These are phyloP conservation scores for Bimastos eiseni DNA, from an alignment of 2,888 invertebrate species.

Conservation along the genomic window DNA sequence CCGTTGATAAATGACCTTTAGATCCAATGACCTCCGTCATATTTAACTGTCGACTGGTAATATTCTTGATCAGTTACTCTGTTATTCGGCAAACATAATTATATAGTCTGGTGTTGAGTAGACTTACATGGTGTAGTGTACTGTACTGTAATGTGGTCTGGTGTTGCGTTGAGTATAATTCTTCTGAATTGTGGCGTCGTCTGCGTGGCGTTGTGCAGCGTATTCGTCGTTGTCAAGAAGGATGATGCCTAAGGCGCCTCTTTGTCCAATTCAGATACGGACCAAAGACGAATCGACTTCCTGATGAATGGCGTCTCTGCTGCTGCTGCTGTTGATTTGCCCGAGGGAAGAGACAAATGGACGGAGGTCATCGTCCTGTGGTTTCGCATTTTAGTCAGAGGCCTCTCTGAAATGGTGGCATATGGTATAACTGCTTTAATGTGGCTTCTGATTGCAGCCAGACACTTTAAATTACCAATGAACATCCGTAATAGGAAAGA, in stretches of 20 bases:
- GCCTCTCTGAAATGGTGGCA: neutral
- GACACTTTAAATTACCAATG: neutral
- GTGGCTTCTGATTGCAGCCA: neutral
- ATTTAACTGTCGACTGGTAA: no score
- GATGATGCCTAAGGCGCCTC: neutral
- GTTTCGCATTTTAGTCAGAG: neutral
- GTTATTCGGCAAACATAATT: no score
- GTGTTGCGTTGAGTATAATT: no score
- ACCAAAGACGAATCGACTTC: neutral
- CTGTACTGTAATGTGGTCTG: neutral
- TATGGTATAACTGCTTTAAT: neutral
- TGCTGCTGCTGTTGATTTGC: neutral
- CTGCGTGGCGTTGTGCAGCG: no score
- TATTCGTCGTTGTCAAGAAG: neutral
- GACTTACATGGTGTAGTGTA: no score
- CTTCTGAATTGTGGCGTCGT: no score
- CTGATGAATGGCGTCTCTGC: neutral
- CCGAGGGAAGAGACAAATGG: slow-evolving; percentile 2
- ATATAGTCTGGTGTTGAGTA: no score
- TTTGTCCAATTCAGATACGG: slow-evolving; percentile 13
- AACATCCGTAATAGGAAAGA: neutral
- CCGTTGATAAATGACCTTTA: no score
- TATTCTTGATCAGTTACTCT: no score
- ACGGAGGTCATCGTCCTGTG: neutral
- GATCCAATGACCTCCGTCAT: no score